A percentile compares a stretch with the other conserved stretches of the same genome.
Evolutionary conservation across 2,113 vertebrate genomes (phyloP).

Genomic region (Coptodon bakossiorum): DNA sequence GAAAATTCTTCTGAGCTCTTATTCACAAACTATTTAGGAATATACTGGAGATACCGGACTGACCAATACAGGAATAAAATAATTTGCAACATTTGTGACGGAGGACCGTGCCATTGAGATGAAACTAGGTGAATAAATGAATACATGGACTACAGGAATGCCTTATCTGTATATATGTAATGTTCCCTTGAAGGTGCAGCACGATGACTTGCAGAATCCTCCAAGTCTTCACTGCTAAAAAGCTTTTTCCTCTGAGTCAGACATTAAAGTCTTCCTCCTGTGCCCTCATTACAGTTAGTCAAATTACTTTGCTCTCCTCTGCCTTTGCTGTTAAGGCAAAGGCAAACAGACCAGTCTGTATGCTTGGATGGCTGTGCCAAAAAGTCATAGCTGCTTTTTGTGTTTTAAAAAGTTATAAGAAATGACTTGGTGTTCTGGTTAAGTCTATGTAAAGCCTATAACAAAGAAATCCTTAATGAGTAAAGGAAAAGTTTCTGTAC

Average conservation of each 20-base stretch:
- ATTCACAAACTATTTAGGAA: accelerated
- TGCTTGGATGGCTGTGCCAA: background rate
- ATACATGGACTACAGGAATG: background rate
- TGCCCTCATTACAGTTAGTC: background rate
- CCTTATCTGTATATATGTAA: background rate
- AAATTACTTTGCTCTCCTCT: background rate
- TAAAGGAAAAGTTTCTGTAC: background rate
- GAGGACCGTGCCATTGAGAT: background rate
- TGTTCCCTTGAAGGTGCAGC: background rate
- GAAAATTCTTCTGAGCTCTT: background rate
- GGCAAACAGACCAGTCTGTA: background rate
- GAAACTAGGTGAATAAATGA: background rate
- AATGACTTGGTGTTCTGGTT: background rate
- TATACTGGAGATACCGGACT: background rate
- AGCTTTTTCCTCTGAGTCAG: background rate
- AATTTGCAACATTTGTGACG: background rate
- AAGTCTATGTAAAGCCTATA: background rate
- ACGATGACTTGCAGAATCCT: background rate
- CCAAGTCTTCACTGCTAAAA: background rate
- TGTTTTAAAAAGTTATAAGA: background rate
- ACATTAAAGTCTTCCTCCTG: background rate
- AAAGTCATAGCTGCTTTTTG: background rate
- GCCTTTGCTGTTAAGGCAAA: background rate
- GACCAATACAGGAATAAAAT: background rate
- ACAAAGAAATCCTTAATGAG: background rate